These are phyloP conservation scores for Cassiopea xamachana DNA, from an alignment of 30 jellyfish, hydroid and myxozoan genomes.

Conservation along the genomic window DNA sequence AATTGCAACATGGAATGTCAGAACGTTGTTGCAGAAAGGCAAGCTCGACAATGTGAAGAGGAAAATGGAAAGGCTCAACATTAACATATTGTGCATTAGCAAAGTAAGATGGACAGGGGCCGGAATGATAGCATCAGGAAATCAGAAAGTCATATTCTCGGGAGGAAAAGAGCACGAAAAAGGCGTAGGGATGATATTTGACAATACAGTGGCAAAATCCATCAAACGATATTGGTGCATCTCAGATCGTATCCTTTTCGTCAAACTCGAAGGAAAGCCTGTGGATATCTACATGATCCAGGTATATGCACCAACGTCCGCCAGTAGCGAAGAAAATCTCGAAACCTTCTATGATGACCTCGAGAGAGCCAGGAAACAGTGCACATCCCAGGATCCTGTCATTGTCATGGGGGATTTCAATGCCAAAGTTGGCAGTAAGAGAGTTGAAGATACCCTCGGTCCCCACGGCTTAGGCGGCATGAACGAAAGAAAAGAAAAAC, in stretches of 20 bases:
- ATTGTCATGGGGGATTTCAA: constrained; percentile 33
- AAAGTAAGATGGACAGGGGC: constrained; percentile 10
- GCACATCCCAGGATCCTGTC: constrained; percentile 16
- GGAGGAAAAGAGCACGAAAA: neutral
- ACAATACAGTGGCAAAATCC: neutral
- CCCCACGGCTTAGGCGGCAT: constrained; percentile 15
- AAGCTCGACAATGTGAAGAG: constrained; percentile 2
- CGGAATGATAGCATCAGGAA: neutral
- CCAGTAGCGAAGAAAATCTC: constrained; percentile 4
- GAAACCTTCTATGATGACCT: constrained; percentile 14
- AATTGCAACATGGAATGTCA: constrained; percentile 17
- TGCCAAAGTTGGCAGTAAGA: constrained; percentile 6
- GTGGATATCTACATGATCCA: neutral
- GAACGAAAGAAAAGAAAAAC: constrained; percentile 19
- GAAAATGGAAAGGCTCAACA: neutral
- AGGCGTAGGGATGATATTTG: neutral
- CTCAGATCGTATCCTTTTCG: constrained; percentile 11
- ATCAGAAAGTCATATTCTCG: neutral
- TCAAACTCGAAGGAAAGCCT: constrained; percentile 19
- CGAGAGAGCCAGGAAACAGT: neutral
- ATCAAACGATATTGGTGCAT: constrained; percentile 5
- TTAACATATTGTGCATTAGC: neutral
- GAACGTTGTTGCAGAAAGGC: constrained; percentile 15
- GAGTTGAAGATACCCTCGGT: constrained; percentile 3
- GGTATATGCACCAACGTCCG: constrained; percentile 49